phyloP scores from a whole-genome alignment of 1,140 invertebrate genomes.

The Mizuhopecten yessoensis region DNA sequence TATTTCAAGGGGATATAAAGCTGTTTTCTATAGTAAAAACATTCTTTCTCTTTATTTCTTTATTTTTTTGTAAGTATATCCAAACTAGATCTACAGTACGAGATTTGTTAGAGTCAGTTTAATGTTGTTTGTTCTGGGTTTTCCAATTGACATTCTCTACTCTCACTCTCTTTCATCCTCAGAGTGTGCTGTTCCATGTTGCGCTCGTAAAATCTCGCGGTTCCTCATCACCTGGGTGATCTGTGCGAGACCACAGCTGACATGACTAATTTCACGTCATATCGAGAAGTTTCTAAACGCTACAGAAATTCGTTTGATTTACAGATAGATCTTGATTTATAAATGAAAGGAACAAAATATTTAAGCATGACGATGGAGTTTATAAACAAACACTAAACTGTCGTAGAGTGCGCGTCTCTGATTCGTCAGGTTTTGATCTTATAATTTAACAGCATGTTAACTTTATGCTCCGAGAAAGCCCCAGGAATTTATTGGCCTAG shows the following conservation, averaged over 20 bases:
- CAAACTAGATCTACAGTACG: background rate
- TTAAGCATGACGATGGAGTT: background rate
- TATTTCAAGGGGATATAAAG: background rate
- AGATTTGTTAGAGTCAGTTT: background rate
- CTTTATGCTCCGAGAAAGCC: slow-evolving; percentile 8
- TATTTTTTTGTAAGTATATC: background rate
- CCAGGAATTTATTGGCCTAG: background rate
- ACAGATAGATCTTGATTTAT: background rate
- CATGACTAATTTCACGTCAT: slow-evolving; percentile 2
- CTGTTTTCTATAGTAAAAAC: background rate
- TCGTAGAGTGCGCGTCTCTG: background rate
- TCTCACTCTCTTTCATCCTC: slow-evolving; percentile 7
- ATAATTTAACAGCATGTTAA: slow-evolving; percentile 27
- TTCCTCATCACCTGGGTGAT: slow-evolving; percentile 15
- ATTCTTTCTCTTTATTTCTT: background rate
- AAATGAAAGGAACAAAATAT: slow-evolving; percentile 23
- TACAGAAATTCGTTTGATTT: background rate
- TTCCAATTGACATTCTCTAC: background rate
- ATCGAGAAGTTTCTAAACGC: background rate
- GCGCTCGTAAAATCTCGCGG: slow-evolving; percentile 29
- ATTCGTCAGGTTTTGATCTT: slow-evolving; percentile 18
- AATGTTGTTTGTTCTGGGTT: background rate
- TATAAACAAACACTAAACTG: slow-evolving; percentile 16
- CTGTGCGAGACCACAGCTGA: slow-evolving; percentile 13
- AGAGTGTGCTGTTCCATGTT: slow-evolving; percentile 12